Evolutionary conservation across 2,888 invertebrate genomes (phyloP).

Genomic region (Electrophaes corylata): DNA sequence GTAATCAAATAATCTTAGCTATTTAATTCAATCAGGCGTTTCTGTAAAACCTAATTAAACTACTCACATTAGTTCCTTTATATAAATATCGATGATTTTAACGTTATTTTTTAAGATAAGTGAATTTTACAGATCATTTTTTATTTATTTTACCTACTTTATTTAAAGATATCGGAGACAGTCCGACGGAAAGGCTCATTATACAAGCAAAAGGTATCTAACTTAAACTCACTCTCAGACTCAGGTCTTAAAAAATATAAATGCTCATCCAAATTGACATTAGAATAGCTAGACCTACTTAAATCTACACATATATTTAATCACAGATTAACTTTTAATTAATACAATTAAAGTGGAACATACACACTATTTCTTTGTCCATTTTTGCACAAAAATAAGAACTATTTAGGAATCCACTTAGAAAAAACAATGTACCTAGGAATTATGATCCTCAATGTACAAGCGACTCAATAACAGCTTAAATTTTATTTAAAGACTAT

Average conservation of each 20-base stretch:
- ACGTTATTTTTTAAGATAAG: background rate
- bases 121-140: too few species aligned
- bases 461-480: too few species aligned
- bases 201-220: constrained; percentile 2
- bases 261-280: constrained; percentile 34
- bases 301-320: constrained; percentile 46
- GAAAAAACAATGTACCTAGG: background rate
- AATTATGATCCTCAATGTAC: background rate
- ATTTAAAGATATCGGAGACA: too few species aligned
- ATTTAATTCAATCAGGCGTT: too few species aligned
- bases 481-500: too few species aligned
- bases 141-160: too few species aligned
- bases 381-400: background rate
- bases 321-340: constrained; percentile 49
- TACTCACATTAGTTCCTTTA: too few species aligned
- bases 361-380: constrained; percentile 16
- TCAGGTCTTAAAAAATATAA: constrained; percentile 28
- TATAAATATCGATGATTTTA: background rate
- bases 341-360: constrained; percentile 16
- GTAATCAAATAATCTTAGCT: too few species aligned
- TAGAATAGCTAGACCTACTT: constrained; percentile 22
- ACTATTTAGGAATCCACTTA: background rate
- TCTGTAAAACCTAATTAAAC: too few species aligned
- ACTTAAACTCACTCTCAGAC: constrained; percentile 4
- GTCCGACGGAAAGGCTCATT: background rate